Evolutionary conservation across 2,888 invertebrate genomes (phyloP).

Genomic region (Synergus umbraculus): DNA sequence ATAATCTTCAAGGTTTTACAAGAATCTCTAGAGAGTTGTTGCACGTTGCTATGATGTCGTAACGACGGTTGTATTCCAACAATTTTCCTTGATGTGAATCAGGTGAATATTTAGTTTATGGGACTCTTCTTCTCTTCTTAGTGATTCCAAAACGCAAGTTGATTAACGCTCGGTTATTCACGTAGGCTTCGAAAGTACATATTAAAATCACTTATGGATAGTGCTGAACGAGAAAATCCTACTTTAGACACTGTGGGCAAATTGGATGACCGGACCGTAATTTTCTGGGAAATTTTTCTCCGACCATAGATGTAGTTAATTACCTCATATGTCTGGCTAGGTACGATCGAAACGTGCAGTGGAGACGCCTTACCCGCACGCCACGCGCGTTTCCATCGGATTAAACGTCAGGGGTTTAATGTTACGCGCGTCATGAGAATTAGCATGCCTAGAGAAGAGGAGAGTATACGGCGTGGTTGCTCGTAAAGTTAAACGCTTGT

Average conservation of each 20-base stretch:
- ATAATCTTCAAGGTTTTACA: too few species aligned
- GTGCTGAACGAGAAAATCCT: not conserved
- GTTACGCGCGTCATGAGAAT: conserved; percentile 72
- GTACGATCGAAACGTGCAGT: conserved; percentile 12
- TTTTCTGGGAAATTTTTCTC: conserved; percentile 15
- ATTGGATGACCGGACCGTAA: conserved; percentile 25
- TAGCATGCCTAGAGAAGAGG: conserved; percentile 65
- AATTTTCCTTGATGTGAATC: too few species aligned
- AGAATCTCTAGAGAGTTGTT: too few species aligned
- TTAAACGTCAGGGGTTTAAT: conserved; percentile 70
- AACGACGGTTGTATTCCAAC: too few species aligned
- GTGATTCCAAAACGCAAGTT: conserved; percentile 44
- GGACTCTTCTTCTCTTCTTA: conserved; percentile 41
- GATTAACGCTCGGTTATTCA: conserved; percentile 18
- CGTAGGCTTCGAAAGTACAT: not conserved
- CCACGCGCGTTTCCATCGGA: conserved; percentile 64
- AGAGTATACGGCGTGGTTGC: conserved; percentile 65
- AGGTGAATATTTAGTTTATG: conserved; percentile 43
- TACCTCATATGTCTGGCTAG: conserved; percentile 48
- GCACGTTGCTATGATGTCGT: too few species aligned
- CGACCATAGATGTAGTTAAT: conserved; percentile 43
- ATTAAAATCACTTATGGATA: conserved; percentile 28
- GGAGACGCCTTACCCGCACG: conserved; percentile 42
- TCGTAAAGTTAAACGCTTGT: conserved; percentile 75
- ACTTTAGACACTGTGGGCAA: conserved; percentile 13